Percentiles rank a stretch among this genome's conserved stretches.
Evolutionary conservation across 2,888 invertebrate species (phyloP).

Genomic region (Cephonodes hylas): DNA sequence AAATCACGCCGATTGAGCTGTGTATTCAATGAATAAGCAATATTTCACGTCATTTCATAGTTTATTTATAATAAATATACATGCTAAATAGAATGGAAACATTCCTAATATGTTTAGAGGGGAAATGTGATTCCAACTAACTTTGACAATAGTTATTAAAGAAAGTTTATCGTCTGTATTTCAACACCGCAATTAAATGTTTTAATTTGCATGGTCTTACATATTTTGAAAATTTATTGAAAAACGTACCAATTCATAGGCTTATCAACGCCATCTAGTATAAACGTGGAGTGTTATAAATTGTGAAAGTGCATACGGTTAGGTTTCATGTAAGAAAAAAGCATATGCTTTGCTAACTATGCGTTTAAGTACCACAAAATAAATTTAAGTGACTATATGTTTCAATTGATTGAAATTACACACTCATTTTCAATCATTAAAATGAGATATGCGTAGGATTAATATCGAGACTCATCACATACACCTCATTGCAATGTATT

Average conservation of each 20-base stretch:
- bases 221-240: too few relatives aligned
- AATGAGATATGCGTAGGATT: background rate
- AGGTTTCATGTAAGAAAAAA: background rate
- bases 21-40: slow-evolving; percentile 24
- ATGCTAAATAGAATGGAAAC: background rate
- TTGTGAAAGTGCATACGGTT: background rate
- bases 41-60: slow-evolving; percentile 21
- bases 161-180: background rate
- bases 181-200: too few relatives aligned
- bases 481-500: background rate
- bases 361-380: background rate
- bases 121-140: background rate
- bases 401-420: background rate
- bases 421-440: background rate
- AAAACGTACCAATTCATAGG: background rate
- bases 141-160: background rate
- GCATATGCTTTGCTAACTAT: background rate
- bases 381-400: background rate
- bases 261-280: slow-evolving; percentile 10
- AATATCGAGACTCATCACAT: background rate
- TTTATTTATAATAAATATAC: slow-evolving; percentile 19
- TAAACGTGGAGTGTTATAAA: background rate
- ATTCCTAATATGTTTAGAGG: background rate
- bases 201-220: too few relatives aligned
- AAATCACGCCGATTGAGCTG: slow-evolving; percentile 29